phyloP scores from a whole-genome alignment of 2,888 invertebrate species.

The Cheilosia urbana region DNA sequence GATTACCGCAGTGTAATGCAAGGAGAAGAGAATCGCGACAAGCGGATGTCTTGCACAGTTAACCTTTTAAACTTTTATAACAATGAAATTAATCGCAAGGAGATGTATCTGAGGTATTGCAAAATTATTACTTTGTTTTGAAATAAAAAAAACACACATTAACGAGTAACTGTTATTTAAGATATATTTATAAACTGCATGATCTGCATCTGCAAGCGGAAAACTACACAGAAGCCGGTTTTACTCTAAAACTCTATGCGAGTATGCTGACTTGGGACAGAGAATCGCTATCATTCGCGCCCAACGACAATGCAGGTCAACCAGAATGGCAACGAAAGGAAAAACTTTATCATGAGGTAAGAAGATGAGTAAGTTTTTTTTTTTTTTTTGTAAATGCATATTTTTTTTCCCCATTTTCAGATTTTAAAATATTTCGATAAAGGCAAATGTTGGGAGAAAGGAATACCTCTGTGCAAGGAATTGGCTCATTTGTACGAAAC shows the following conservation, averaged over 20 bases:
- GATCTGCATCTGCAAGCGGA: constrained; percentile 95
- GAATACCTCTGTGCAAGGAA: constrained; percentile 95
- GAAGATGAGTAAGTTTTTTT: neutral
- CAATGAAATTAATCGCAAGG: constrained; percentile 96
- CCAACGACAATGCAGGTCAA: constrained; percentile 89
- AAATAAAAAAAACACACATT: neutral
- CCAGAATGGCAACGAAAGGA: constrained; percentile 96
- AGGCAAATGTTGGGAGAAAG: constrained; percentile 99
- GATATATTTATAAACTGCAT: constrained; percentile 97
- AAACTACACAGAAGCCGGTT: constrained; percentile 97
- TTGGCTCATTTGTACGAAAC: constrained; percentile 94
- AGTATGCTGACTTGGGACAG: constrained; percentile 94
- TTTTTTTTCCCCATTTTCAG: constrained; percentile 82
- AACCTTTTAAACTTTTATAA: constrained; percentile 98
- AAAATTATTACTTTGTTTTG: neutral
- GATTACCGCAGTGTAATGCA: constrained; percentile 98
- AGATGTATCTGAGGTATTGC: constrained; percentile 92
- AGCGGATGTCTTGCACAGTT: constrained; percentile 98
- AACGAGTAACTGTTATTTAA: constrained; percentile 58
- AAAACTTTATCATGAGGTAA: constrained; percentile 89
- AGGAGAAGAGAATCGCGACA: constrained; percentile 97
- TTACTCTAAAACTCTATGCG: constrained; percentile 96
- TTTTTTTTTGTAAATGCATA: neutral
- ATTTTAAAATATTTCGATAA: constrained; percentile 96
- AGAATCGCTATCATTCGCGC: constrained; percentile 86